A percentile compares a stretch with the other conserved stretches of the same genome.
These are phyloP conservation scores for Torymus auratus DNA, from an alignment of 2,888 invertebrate genomes.

Conservation along the genomic window DNA sequence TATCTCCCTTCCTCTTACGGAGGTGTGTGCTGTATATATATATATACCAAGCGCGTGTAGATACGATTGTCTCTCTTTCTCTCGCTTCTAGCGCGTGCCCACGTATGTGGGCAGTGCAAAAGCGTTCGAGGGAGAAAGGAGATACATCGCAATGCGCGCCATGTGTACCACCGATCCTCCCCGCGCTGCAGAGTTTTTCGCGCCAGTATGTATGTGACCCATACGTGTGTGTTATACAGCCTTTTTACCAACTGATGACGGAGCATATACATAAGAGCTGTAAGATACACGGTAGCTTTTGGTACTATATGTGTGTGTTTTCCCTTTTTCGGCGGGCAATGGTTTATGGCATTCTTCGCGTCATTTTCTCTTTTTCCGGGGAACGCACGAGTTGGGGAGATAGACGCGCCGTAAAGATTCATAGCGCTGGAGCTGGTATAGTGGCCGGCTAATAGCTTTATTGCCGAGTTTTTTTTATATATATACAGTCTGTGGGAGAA, in stretches of 20 bases:
- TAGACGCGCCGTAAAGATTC: not conserved
- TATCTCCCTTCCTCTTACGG: slow-evolving; percentile 29
- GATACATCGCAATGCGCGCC: slow-evolving; percentile 17
- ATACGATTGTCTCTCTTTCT: slow-evolving; percentile 41
- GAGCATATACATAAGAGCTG: too few relatives aligned
- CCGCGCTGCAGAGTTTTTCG: too few relatives aligned
- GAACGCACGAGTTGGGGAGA: not conserved
- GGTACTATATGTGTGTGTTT: too few relatives aligned
- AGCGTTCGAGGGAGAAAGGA: slow-evolving; percentile 44
- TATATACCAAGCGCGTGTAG: too few relatives aligned
- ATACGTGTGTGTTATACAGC: too few relatives aligned
- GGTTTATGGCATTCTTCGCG: not conserved
- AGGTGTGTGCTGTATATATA: too few relatives aligned
- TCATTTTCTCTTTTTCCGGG: slow-evolving; percentile 6
- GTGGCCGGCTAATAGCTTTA: slow-evolving; percentile 9
- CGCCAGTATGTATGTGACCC: too few relatives aligned
- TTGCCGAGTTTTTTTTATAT: slow-evolving; percentile 1
- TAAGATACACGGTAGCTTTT: too few relatives aligned
- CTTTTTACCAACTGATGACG: too few relatives aligned
- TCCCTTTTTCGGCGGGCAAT: not conserved
- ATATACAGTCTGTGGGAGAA: not conserved
- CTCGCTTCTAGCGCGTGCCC: not conserved
- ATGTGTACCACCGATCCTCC: slow-evolving; percentile 15
- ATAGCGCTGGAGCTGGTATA: not conserved
- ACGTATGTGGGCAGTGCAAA: not conserved